phyloP scores from a whole-genome alignment of 2,888 invertebrate species.

The Sphaeridia pumilis region DNA sequence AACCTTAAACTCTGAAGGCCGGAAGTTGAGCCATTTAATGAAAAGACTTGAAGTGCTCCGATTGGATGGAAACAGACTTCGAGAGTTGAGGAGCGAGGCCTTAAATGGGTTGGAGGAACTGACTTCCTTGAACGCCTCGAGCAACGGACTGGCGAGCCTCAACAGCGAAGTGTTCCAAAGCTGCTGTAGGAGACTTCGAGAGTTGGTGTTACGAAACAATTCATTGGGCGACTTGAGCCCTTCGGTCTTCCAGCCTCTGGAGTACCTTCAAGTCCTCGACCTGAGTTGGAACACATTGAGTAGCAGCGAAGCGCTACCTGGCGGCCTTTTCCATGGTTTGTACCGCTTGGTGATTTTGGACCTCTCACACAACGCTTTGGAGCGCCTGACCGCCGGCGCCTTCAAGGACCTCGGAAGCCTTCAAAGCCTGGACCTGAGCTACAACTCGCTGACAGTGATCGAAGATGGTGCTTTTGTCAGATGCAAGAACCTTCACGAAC shows the following conservation, averaged over 20 bases:
- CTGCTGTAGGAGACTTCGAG: conserved; percentile 51
- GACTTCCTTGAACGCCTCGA: conserved; percentile 62
- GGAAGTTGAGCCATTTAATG: conserved; percentile 57
- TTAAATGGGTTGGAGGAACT: conserved; percentile 58
- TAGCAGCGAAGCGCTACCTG: conserved; percentile 55
- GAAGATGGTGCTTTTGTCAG: conserved; percentile 62
- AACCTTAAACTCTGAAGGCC: conserved; percentile 55
- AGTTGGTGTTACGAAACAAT: conserved; percentile 65
- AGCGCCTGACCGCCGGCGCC: conserved; percentile 55
- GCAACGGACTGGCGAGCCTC: conserved; percentile 61
- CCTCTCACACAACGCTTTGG: conserved; percentile 59
- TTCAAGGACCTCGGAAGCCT: conserved; percentile 63
- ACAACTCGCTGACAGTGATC: conserved; percentile 52
- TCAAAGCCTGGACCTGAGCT: conserved; percentile 61
- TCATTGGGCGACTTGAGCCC: conserved; percentile 60
- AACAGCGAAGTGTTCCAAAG: conserved; percentile 64
- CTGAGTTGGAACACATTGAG: conserved; percentile 59
- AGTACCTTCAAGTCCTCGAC: conserved; percentile 56
- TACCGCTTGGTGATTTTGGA: conserved; percentile 62
- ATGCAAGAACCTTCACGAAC: conserved; percentile 62
- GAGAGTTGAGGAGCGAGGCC: conserved; percentile 56
- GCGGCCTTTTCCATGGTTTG: conserved; percentile 63
- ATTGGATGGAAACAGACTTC: conserved; percentile 64
- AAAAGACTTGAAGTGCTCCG: conserved; percentile 56
- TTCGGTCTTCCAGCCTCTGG: conserved; percentile 60